Base-by-base conservation (phyloP, 2,888 invertebrate species). In the Mythimna impura region DNA sequence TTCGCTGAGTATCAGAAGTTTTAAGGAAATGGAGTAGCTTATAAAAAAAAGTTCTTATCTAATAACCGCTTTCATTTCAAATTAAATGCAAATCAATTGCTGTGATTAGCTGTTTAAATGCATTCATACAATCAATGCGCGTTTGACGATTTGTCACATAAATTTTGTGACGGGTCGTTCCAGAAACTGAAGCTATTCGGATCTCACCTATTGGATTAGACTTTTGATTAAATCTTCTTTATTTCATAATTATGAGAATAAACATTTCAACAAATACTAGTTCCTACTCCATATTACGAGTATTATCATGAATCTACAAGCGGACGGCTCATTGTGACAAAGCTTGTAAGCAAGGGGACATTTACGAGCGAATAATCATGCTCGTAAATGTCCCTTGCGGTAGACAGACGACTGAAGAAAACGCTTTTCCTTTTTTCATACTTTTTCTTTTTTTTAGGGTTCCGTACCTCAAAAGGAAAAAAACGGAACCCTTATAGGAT, bases 351-450 rank as follows among this genome's bases (percentile, higher is more conserved):
- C 69, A 61, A 3, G 52, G 61, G 81, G 76, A 76, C 78, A 57
- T 78, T 78, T 81, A 78, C 81, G 69, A 81, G 43, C 76, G 54
- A 61, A 80, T 80, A 76, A 79, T 77, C 60, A 58, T 54, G 55
- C 25, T 77, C 71, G 72, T 81, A 70, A 81, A 82, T 65, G 66
- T 66, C 34, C 47, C 60, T 43, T 20, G 4, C 43, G 47, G 60
- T 25, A 77, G 30, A 70, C 52, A 55, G 61, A 55, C 43, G 14
- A 8, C 30, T 43, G 34, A 61, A 54, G 22, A n/a, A 72, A 65
- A 40, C 43, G 17, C 57, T 71, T 36, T 47, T 7, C 6, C 7
- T 47, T 47, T 47, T 47, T 47, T 17, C 17, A 20, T 47, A 20
- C 0, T 7, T 47, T 47, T 47, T 5, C 43, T 3, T 14, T 47